Evolutionary conservation across 2,797 vertebrate species (phyloP).

Genomic region (Arnoldichthys spilopterus): DNA sequence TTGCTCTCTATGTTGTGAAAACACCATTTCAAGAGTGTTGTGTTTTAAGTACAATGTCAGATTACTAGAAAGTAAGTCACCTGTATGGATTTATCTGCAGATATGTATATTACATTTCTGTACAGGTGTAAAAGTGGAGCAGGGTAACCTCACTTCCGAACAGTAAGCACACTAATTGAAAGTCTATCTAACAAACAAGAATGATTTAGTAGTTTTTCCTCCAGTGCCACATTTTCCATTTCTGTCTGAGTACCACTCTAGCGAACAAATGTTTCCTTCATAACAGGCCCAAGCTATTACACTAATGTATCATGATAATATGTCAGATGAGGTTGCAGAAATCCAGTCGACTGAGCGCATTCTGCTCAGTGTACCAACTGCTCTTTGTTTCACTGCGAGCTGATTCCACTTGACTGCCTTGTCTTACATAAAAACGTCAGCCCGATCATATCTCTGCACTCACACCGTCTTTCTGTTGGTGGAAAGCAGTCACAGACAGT

Average conservation of each 20-base stretch:
- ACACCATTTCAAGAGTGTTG: not conserved
- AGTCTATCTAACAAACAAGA: not conserved
- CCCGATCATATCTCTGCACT: too few relatives aligned
- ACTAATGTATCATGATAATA: constrained; percentile 23
- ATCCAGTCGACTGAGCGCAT: constrained; percentile 8
- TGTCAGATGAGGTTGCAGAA: constrained; percentile 14
- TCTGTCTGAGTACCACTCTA: not conserved
- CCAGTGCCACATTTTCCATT: not conserved
- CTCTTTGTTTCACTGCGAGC: constrained; percentile 10
- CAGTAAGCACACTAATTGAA: too few relatives aligned
- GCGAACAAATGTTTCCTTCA: constrained; percentile 2
- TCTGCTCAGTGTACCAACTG: not conserved
- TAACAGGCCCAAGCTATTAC: constrained; percentile 1
- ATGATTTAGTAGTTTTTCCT: not conserved
- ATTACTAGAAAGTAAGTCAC: not conserved
- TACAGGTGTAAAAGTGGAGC: not conserved
- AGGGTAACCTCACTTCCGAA: not conserved
- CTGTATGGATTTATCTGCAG: not conserved
- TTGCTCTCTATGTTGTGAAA: not conserved
- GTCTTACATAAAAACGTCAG: constrained; percentile 4
- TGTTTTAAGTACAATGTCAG: not conserved
- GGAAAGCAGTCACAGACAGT: not conserved
- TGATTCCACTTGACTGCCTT: constrained; percentile 23
- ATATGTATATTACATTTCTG: not conserved
- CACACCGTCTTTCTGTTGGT: too few relatives aligned